These are phyloP conservation scores for Pyrrhia umbra DNA, from an alignment of 2,888 invertebrate genomes.

Conservation along the genomic window DNA sequence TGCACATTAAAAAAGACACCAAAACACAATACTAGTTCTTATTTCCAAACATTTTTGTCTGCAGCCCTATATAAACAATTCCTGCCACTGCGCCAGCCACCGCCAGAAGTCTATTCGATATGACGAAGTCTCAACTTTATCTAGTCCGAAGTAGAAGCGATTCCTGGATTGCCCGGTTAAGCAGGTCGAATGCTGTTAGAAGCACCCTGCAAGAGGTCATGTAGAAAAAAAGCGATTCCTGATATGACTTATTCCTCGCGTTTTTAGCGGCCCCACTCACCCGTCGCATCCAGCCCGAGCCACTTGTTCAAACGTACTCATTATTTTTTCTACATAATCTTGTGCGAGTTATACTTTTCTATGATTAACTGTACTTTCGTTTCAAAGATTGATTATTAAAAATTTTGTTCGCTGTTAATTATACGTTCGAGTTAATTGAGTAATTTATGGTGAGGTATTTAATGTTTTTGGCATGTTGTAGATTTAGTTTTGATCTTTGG, in stretches of 20 bases:
- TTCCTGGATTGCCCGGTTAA: no score
- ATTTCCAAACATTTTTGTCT: no score
- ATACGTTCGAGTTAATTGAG: constrained; percentile 82
- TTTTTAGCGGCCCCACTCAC: constrained; percentile 66
- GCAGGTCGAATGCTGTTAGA: no score
- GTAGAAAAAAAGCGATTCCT: no score
- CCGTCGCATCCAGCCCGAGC: constrained; percentile 75
- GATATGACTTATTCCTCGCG: constrained; percentile 50
- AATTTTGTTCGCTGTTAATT: constrained; percentile 83
- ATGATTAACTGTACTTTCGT: constrained; percentile 86
- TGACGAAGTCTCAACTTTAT: no score
- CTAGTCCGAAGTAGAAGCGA: no score
- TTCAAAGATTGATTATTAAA: constrained; percentile 86
- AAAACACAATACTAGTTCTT: no score
- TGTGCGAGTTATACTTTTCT: constrained; percentile 74
- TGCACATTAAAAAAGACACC: no score
- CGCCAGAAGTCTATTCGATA: no score
- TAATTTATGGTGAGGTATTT: constrained; percentile 74
- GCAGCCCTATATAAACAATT: no score
- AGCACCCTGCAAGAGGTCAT: no score
- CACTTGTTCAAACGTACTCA: constrained; percentile 83
- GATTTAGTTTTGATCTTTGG: constrained; percentile 12
- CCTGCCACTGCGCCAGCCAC: no score
- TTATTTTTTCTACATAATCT: constrained; percentile 82
- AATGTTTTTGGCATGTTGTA: constrained; percentile 23